Conservation (phyloP, 2,113 vertebrate species). For the Gopherus flavomarginatus region DNA sequence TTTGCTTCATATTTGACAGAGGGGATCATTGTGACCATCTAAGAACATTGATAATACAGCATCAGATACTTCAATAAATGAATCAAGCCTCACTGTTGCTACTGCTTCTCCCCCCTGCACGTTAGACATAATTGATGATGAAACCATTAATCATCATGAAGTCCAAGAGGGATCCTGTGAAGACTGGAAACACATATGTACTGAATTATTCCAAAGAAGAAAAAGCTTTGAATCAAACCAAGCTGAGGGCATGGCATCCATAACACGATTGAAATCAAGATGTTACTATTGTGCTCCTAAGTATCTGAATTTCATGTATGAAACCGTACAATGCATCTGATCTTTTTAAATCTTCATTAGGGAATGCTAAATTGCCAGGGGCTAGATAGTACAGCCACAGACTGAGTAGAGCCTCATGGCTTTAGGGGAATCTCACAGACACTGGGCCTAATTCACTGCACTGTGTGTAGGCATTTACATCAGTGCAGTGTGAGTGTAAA, state of each 20-base stretch:
- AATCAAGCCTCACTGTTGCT: neutral
- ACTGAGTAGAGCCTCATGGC: neutral
- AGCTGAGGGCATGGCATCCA: neutral
- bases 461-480: conserved; percentile 37
- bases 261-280: neutral
- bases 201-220: neutral
- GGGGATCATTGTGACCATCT: neutral
- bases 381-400: neutral
- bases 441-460: conserved; percentile 45
- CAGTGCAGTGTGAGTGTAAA: neutral
- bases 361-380: neutral
- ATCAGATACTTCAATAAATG: neutral
- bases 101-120: fast-evolving
- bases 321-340: neutral
- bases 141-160: neutral
- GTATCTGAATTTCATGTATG: neutral
- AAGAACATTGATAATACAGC: fast-evolving
- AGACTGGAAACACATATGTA: neutral
- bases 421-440: conserved; percentile 21
- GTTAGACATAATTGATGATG: neutral
- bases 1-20: neutral
- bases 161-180: neutral
- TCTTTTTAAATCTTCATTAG: neutral
- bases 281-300: neutral
- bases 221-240: neutral